Percentiles rank a stretch among this genome's conserved stretches.
These are phyloP conservation scores for Steinernema khuongi DNA, from an alignment of 1,140 invertebrate species.

Conservation along the genomic window DNA sequence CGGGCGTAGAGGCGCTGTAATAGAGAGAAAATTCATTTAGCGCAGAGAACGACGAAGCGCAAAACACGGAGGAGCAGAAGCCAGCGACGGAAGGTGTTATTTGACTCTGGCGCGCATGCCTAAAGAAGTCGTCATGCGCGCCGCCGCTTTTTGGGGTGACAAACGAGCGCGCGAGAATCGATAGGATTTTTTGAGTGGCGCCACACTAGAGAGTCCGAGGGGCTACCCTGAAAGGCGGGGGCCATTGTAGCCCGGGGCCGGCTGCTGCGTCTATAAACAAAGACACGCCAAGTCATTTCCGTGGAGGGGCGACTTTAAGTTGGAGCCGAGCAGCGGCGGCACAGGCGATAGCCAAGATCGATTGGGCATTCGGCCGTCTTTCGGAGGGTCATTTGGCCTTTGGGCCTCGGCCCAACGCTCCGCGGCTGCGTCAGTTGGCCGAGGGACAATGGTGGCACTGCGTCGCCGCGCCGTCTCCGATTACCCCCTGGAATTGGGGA, in stretches of 20 bases:
- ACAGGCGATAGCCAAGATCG: background rate
- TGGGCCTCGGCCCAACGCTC: background rate
- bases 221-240: too few species aligned
- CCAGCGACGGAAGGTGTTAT: background rate
- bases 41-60: background rate
- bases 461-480: background rate
- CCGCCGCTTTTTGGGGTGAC: too few species aligned
- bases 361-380: background rate
- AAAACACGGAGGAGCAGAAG: background rate
- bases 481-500: background rate
- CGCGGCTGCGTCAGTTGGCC: background rate
- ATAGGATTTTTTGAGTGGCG: background rate
- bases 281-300: slow-evolving; percentile 11
- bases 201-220: background rate
- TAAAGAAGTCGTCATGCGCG: too few species aligned
- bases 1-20: background rate
- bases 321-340: background rate
- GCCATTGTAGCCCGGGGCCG: too few species aligned
- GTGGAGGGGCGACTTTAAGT: background rate
- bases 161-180: too few species aligned
- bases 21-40: slow-evolving; percentile 5
- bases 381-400: slow-evolving; percentile 8
- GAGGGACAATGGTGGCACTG: slow-evolving; percentile 12
- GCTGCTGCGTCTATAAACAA: slow-evolving; percentile 7
- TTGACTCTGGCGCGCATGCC: too few species aligned